phyloP scores from a whole-genome alignment of 2,888 invertebrate genomes.

The Cerastis rubricosa region DNA sequence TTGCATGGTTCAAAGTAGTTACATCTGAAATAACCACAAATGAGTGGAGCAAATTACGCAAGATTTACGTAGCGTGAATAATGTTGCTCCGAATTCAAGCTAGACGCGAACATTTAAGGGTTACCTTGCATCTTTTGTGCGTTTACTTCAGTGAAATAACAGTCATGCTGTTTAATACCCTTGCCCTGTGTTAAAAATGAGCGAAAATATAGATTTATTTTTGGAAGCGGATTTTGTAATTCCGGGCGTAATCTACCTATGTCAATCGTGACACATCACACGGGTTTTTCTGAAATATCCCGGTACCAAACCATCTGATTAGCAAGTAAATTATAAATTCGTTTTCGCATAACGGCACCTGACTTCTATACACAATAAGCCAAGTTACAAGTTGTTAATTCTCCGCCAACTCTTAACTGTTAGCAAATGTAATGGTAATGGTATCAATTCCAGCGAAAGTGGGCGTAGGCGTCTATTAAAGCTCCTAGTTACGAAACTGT shows the following conservation, averaged over 20 bases:
- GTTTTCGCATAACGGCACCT: not conserved
- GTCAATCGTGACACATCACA: slow-evolving; percentile 1
- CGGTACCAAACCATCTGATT: not conserved
- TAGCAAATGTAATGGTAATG: no score
- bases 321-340: slow-evolving; percentile 7
- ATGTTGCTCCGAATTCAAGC: slow-evolving; percentile 27
- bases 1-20: slow-evolving; percentile 50
- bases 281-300: not conserved
- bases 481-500: slow-evolving; percentile 21
- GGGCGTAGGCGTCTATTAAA: not conserved
- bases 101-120: slow-evolving; percentile 19
- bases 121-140: slow-evolving; percentile 13
- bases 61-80: slow-evolving; percentile 50
- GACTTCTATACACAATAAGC: not conserved
- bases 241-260: slow-evolving; percentile 17
- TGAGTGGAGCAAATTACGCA: slow-evolving; percentile 47
- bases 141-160: not conserved
- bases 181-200: not conserved
- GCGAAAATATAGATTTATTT: not conserved
- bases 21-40: slow-evolving; percentile 59
- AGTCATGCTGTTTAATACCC: not conserved
- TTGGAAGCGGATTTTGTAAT: not conserved
- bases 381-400: not conserved
- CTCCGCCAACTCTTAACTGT: not conserved
- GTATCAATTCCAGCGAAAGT: slow-evolving; percentile 16